Evolutionary conservation across 2,113 vertebrate species (phyloP).

Genomic region (Suricata suricatta): DNA sequence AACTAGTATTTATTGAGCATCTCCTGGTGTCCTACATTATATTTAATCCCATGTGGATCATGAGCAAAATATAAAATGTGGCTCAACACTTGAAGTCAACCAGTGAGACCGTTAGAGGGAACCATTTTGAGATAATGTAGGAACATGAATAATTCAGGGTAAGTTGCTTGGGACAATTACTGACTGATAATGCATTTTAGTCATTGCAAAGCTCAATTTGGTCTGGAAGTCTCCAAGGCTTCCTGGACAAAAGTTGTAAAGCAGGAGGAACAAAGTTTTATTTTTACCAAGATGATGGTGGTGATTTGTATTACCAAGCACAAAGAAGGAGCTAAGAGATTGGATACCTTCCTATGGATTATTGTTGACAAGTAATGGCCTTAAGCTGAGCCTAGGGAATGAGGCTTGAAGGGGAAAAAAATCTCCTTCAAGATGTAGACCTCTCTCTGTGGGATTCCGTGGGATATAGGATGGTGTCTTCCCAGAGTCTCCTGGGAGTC

Average conservation of each 20-base stretch:
- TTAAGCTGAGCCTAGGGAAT: neutral
- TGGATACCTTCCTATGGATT: neutral
- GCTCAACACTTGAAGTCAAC: neutral
- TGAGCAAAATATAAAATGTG: neutral
- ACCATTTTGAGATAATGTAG: neutral
- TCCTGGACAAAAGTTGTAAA: neutral
- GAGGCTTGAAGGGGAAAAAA: neutral
- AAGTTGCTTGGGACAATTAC: neutral
- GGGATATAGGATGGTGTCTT: neutral
- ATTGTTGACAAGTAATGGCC: neutral
- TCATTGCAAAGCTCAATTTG: neutral
- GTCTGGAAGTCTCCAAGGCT: neutral
- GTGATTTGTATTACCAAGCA: neutral
- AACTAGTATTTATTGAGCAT: neutral
- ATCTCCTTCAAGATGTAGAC: neutral
- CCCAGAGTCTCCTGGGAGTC: neutral
- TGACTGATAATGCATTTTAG: neutral
- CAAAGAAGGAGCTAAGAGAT: neutral
- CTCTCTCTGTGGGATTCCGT: neutral
- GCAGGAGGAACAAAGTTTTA: neutral
- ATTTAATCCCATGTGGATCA: neutral
- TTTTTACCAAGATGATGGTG: neutral
- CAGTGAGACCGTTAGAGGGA: neutral
- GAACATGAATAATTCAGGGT: neutral
- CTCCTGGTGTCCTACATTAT: neutral